Base-by-base conservation (phyloP, 2,113 vertebrate genomes). In the Urocitellus parryii region DNA sequence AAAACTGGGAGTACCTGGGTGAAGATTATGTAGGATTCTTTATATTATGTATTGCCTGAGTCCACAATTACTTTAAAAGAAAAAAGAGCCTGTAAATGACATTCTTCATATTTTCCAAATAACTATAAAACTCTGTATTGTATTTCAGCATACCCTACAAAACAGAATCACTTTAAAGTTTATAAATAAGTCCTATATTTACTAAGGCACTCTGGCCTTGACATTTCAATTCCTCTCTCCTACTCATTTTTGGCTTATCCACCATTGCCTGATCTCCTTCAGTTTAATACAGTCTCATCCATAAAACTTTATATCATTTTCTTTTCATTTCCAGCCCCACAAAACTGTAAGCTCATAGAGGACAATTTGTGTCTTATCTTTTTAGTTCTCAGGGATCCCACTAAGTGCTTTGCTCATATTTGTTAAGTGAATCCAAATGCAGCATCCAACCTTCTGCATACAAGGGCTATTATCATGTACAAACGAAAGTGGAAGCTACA, bases 81-180 rank as follows among this genome's bases (percentile, higher is more conserved):
- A n/a, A 42, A 34, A 39, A 88, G 58, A 93, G 76, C 5, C 11
- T 8, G 0, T 29, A 51, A 67, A 68, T n/a, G 1, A 2, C 17
- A 74, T 81, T 78, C 25, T 95, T 79, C 42, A 53, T 27, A 82
- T 70, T 79, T 79, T 74, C 20, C 48, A 80, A 92, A 34, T 34
- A 56, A 56, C 48, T 11, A 53, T 56, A 6, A 83, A 78, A 67
- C 8, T 78, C 12, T 39, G 10, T 67, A 53, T 20, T 74, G 2
- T 86, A 74, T 34, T 68, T 45, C 56, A 37, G 18, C 17, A 5
- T 53, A 73, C 9, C 17, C 29, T 90, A 14, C 61, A 58, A 92
- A 77, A 51, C 37, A 92, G 42, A 78, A 86, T 2, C 39, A 77
- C 81, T 87, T 93, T 53, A 42, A 48, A 48, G 53, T 29, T 89